These are phyloP conservation scores for Amniataba percoides DNA, from an alignment of 2,797 vertebrate genomes.

Conservation along the genomic window DNA sequence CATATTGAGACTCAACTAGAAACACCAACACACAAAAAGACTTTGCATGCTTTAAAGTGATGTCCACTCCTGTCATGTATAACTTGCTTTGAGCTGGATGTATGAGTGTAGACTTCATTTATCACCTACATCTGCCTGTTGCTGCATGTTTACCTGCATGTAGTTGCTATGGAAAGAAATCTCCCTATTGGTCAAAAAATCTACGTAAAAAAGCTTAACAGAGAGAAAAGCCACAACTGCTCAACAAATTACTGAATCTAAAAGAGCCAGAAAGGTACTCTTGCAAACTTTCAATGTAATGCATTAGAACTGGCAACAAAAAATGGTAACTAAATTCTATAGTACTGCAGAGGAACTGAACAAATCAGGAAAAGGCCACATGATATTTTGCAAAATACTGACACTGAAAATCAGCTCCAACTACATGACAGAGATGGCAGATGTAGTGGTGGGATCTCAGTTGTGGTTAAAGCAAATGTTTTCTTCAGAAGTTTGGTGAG, in stretches of 20 bases:
- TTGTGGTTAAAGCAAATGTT: slow-evolving; percentile 13
- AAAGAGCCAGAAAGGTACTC: background rate
- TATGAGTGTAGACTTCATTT: too few relatives aligned
- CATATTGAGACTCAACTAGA: background rate
- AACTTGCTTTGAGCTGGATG: too few relatives aligned
- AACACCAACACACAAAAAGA: background rate
- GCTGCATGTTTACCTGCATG: too few relatives aligned
- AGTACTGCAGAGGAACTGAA: background rate
- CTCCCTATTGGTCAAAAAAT: too few relatives aligned
- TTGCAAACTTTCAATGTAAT: background rate
- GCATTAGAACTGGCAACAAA: background rate
- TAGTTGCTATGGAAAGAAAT: too few relatives aligned
- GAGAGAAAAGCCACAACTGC: background rate
- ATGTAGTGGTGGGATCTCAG: background rate
- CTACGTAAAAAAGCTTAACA: background rate
- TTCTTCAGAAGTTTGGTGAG: slow-evolving; percentile 15
- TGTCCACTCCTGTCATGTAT: too few relatives aligned
- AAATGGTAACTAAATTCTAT: background rate
- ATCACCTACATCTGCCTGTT: too few relatives aligned
- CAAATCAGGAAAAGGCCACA: background rate
- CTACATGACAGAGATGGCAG: background rate
- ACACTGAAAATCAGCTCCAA: background rate
- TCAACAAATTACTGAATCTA: background rate
- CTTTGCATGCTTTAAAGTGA: too few relatives aligned
- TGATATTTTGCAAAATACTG: background rate